Evolutionary conservation across 2,113 vertebrate genomes (phyloP).

Genomic region (Turdus rufiventris): DNA sequence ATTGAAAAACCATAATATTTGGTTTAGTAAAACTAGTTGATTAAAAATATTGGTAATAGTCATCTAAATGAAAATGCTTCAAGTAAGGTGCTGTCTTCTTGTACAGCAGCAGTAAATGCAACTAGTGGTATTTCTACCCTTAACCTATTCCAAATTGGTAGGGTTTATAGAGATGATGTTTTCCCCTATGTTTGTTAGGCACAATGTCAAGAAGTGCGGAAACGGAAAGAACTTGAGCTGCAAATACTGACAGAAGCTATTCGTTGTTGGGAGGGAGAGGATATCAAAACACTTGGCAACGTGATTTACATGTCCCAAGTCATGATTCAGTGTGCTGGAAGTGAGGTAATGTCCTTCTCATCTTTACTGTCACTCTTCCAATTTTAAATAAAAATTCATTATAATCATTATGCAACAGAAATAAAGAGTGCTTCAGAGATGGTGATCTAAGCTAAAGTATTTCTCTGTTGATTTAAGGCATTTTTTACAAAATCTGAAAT

Average conservation of each 20-base stretch:
- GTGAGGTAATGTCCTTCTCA: constrained; percentile 76
- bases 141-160: background rate
- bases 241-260: constrained; percentile 94
- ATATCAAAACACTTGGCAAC: constrained; percentile 89
- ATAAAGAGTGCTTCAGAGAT: background rate
- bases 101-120: background rate
- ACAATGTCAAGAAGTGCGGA: constrained; percentile 95
- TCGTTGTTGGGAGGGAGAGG: constrained; percentile 95
- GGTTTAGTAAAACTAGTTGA: background rate
- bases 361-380: background rate
- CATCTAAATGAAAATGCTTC: background rate
- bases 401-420: background rate
- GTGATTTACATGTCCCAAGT: constrained; percentile 97
- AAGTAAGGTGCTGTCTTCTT: background rate
- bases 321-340: constrained; percentile 87
- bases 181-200: constrained; percentile 66
- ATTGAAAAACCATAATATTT: background rate
- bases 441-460: background rate
- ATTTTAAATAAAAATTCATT: background rate
- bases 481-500: background rate
- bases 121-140: background rate
- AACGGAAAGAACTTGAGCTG: constrained; percentile 93
- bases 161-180: background rate
- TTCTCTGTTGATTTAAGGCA: background rate
- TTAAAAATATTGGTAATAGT: background rate